These are phyloP conservation scores for Monopterus albus DNA, from an alignment of 2,113 vertebrate species.

Conservation along the genomic window DNA sequence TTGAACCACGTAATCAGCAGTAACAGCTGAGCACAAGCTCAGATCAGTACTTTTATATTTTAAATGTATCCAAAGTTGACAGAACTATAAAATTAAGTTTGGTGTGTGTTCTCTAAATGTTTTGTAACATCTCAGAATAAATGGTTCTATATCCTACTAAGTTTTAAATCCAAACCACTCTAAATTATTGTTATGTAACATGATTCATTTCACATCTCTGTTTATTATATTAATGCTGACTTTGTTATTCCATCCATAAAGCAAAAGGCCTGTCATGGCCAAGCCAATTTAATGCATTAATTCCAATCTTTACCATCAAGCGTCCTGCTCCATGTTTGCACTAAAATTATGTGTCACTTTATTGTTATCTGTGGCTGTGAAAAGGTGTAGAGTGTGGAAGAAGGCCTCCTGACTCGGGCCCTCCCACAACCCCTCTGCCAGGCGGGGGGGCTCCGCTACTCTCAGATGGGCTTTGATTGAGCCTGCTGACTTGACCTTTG, in stretches of 20 bases:
- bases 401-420: constrained; percentile 56
- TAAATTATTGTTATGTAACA: not conserved
- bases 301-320: not conserved
- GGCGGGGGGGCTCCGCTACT: constrained; percentile 75
- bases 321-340: not conserved
- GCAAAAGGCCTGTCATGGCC: not conserved
- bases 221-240: not conserved
- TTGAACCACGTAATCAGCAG: constrained; percentile 31
- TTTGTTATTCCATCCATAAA: not conserved
- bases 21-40: constrained; percentile 1
- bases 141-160: not conserved
- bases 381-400: constrained; percentile 65
- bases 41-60: not conserved
- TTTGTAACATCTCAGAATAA: not conserved
- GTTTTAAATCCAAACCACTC: not conserved
- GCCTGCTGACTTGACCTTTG: constrained; percentile 92
- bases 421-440: constrained; percentile 45
- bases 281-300: not conserved
- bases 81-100: constrained; percentile 6
- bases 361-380: constrained; percentile 35
- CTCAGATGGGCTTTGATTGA: constrained; percentile 84
- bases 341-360: not conserved
- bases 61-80: not conserved
- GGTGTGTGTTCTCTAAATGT: not conserved
- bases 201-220: not conserved